Evolutionary conservation across 2,113 vertebrate genomes (phyloP).

Genomic region (Suncus etruscus): DNA sequence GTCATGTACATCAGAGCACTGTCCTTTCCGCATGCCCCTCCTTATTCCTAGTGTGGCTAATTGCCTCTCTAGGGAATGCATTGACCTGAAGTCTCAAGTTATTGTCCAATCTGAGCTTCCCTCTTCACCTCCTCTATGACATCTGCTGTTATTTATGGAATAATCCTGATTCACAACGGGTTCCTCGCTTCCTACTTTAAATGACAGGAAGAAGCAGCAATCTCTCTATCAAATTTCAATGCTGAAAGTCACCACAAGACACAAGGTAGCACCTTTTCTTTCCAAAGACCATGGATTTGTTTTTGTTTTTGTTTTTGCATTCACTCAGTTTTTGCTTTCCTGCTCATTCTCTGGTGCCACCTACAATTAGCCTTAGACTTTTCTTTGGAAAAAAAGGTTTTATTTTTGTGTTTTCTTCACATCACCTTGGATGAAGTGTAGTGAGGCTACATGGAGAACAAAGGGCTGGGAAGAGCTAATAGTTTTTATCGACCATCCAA

Average conservation of each 20-base stretch:
- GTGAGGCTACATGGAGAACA: conserved; percentile 1
- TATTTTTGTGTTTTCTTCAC: background rate
- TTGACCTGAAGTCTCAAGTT: conserved; percentile 1
- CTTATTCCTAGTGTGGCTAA: background rate
- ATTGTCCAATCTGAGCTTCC: background rate
- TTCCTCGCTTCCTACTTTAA: conserved; percentile 5
- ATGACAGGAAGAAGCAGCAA: conserved; percentile 1
- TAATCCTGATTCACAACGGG: background rate
- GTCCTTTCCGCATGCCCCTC: too few species aligned
- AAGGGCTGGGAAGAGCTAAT: background rate
- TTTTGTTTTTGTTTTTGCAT: too few species aligned
- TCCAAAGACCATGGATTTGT: background rate
- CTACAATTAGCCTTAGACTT: background rate
- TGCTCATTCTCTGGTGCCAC: too few species aligned
- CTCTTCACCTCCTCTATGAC: background rate
- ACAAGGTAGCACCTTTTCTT: background rate
- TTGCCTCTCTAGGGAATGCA: background rate
- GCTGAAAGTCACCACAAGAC: background rate
- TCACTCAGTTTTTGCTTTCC: too few species aligned
- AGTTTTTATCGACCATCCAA: too few species aligned
- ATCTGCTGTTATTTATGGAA: conserved; percentile 39
- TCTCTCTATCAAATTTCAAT: background rate
- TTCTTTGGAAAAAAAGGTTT: conserved; percentile 9
- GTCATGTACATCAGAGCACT: too few species aligned
- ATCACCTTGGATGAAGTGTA: background rate